A percentile compares a stretch with the other conserved stretches of the same genome.
phyloP scores from a whole-genome alignment of 2,888 invertebrate species.

The Sinotaia quadrata region DNA sequence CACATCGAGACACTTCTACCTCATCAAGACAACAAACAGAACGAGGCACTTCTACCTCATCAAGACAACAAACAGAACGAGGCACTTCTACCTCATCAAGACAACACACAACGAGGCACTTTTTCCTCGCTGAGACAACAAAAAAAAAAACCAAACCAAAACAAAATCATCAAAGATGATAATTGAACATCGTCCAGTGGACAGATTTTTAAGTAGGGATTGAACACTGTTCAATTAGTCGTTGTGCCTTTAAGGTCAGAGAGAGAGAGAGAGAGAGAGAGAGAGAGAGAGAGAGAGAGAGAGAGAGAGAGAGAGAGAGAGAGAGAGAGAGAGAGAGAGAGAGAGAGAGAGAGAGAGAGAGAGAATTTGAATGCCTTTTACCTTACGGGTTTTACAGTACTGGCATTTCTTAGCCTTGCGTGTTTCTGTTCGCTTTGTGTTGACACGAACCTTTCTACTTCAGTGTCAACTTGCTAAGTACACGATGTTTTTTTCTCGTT shows the following conservation, averaged over 20 bases:
- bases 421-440: too few species aligned
- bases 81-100: neutral
- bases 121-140: neutral
- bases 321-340: slow-evolving; percentile 6
- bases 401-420: too few species aligned
- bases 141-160: neutral
- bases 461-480: too few species aligned
- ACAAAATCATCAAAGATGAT: neutral
- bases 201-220: neutral
- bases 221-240: neutral
- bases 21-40: too few species aligned
- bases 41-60: too few species aligned
- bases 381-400: too few species aligned
- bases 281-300: slow-evolving; percentile 15
- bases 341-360: slow-evolving; percentile 1
- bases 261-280: slow-evolving; percentile 5
- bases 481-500: too few species aligned
- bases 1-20: too few species aligned
- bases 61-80: neutral
- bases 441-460: too few species aligned
- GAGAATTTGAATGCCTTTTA: neutral
- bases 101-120: neutral
- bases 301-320: slow-evolving; percentile 5
- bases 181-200: too few species aligned
- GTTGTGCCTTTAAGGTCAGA: neutral